Percentiles rank a stretch among this genome's conserved stretches.
These are phyloP conservation scores for Antheraea assamensis DNA, from an alignment of 2,888 invertebrate genomes.

Conservation along the genomic window DNA sequence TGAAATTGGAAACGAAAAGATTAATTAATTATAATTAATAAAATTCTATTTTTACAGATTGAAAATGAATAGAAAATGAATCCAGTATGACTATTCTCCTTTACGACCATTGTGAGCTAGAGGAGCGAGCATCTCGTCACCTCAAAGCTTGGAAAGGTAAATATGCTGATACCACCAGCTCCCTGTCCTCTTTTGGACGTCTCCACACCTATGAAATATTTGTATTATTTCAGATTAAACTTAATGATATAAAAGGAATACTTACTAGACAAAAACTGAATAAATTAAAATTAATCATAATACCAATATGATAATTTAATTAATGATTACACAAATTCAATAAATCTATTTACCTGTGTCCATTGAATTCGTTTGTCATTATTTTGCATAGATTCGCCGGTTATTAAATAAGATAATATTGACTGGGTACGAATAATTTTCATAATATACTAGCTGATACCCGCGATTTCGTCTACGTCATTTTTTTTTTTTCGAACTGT, in stretches of 20 bases:
- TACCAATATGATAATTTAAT: not conserved
- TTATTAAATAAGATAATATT: no score
- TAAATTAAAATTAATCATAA: not conserved
- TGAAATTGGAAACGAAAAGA: not conserved
- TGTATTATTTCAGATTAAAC: not conserved
- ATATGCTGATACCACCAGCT: not conserved
- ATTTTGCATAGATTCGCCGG: no score
- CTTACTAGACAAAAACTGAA: not conserved
- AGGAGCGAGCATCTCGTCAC: conserved; percentile 63
- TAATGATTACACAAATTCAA: not conserved
- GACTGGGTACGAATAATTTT: no score
- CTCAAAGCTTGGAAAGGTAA: conserved; percentile 73
- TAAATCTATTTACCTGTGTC: not conserved
- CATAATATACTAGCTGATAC: no score
- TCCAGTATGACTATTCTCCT: conserved; percentile 65
- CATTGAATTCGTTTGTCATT: no score
- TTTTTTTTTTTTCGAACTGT: no score
- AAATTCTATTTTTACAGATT: conserved; percentile 46
- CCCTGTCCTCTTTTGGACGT: not conserved
- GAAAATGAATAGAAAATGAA: conserved; percentile 38
- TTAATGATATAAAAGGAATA: no score
- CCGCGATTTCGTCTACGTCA: no score
- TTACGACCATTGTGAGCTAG: conserved; percentile 63
- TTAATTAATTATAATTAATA: not conserved
- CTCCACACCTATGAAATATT: not conserved